Percentiles rank a stretch among this genome's conserved stretches.
phyloP scores from a whole-genome alignment of 1,140 invertebrate genomes.

The Anadara kagoshimensis region DNA sequence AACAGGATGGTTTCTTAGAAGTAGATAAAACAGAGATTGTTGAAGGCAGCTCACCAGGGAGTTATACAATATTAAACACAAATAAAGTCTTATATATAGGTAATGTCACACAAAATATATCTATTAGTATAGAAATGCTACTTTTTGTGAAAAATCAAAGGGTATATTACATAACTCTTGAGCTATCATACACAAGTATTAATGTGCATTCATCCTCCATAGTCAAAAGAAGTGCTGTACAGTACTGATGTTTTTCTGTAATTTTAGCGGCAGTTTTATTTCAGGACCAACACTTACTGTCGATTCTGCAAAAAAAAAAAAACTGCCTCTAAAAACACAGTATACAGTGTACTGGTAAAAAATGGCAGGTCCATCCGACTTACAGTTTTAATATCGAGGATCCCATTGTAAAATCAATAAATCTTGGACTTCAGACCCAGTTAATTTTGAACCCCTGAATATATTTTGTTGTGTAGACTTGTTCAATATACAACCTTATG shows the following conservation, averaged over 20 bases:
- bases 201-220: neutral
- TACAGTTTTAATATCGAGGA: too few species aligned
- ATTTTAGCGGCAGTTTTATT: too few species aligned
- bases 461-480: too few species aligned
- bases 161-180: neutral
- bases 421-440: too few species aligned
- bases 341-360: too few species aligned
- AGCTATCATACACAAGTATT: neutral
- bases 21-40: conserved; percentile 86
- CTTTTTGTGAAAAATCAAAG: neutral
- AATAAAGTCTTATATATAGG: conserved; percentile 88
- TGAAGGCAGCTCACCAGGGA: conserved; percentile 86
- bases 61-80: conserved; percentile 89
- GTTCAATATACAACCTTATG: too few species aligned
- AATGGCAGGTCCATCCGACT: too few species aligned
- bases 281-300: too few species aligned
- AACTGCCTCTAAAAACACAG: too few species aligned
- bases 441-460: too few species aligned
- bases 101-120: conserved; percentile 64
- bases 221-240: neutral
- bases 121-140: neutral
- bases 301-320: too few species aligned
- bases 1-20: conserved; percentile 86
- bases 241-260: neutral
- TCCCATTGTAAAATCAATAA: too few species aligned